Evolutionary conservation across 2,888 invertebrate genomes (phyloP).

Genomic region (Ypsolopha scabrella): DNA sequence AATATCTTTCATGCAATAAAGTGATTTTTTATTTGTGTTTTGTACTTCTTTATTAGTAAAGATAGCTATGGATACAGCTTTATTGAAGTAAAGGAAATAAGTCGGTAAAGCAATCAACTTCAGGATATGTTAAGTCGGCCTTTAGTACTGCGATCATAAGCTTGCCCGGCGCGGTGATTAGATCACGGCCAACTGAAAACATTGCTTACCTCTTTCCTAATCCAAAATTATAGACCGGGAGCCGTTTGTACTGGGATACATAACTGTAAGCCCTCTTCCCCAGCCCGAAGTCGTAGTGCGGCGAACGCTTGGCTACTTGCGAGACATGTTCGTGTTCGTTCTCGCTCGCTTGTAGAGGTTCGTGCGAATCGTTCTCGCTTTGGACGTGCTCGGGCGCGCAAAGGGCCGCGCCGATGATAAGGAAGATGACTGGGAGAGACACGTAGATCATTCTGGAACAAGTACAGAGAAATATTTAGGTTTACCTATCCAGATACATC

Average conservation of each 20-base stretch:
- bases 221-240: constrained; percentile 72
- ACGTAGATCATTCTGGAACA: constrained; percentile 53
- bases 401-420: constrained; percentile 38
- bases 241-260: constrained; percentile 73
- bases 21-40: too few species aligned
- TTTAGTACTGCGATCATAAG: too few species aligned
- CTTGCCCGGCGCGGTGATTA: too few species aligned
- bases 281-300: constrained; percentile 67
- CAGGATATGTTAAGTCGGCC: too few species aligned
- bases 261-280: constrained; percentile 72
- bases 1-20: too few species aligned
- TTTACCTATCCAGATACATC: background rate
- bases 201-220: constrained; percentile 62
- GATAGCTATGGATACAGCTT: too few species aligned
- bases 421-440: constrained; percentile 34
- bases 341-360: constrained; percentile 2
- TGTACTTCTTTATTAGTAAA: too few species aligned
- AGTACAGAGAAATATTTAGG: constrained; percentile 7
- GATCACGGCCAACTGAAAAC: too few species aligned
- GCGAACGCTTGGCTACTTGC: constrained; percentile 49
- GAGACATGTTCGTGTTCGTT: constrained; percentile 12
- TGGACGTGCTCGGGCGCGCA: constrained; percentile 46
- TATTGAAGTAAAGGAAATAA: too few species aligned
- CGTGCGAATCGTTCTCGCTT: constrained; percentile 19
- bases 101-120: too few species aligned